Evolutionary conservation across 37 sponge, comb jelly and placozoan genomes (phyloP), one percentile per base, ranked within the genome.

Genomic region (Dysidea cf. avara): DNA sequence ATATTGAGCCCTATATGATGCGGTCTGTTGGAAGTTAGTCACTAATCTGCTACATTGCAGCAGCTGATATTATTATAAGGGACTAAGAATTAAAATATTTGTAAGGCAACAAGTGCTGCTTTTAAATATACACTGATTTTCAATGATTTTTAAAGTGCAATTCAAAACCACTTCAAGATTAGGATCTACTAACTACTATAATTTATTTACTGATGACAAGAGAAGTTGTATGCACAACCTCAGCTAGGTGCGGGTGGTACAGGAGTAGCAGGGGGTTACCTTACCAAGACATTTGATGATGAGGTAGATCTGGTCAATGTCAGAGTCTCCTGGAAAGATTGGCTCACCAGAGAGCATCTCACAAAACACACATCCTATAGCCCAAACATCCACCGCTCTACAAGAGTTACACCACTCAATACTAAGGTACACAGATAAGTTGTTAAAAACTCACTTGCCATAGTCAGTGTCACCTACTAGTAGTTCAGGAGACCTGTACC

Each of bases 311-410:
- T 97, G 99, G 70, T 97, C 99, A 69, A 97, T 94, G 76, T 97
- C 99, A 3, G 94, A 94, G 37, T 97, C 90, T 48, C 99, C 99
- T 5, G 94, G 95, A 61, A 97, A 97, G 14, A 97, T 64, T 39
- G 99, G 95, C 38, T 97, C 95, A 38, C 99, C 99, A 5, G 99
- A 88, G 67, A 94, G 47, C 95, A 97, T 94, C 71, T 97, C 99
- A 36, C 85, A 86, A 53, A 94, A 69, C 28, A 97, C 65, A 66
- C 94, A 94, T 0, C 99, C 99, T 39, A 94, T 77, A 33, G 99
- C 99, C 99, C 99, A 97, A 46, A 97, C 76, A 38, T 97, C 99
- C 16, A 97, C 89, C 20, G 95, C 85, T 31, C 84, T 88, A 61
- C 17, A 37, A 20, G 51, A 13, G 5, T 20, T 20, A 63, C 11